A percentile compares a stretch with the other conserved stretches of the same genome.
Evolutionary conservation across 2,113 vertebrate species (phyloP).

Genomic region (Corvus hawaiiensis): DNA sequence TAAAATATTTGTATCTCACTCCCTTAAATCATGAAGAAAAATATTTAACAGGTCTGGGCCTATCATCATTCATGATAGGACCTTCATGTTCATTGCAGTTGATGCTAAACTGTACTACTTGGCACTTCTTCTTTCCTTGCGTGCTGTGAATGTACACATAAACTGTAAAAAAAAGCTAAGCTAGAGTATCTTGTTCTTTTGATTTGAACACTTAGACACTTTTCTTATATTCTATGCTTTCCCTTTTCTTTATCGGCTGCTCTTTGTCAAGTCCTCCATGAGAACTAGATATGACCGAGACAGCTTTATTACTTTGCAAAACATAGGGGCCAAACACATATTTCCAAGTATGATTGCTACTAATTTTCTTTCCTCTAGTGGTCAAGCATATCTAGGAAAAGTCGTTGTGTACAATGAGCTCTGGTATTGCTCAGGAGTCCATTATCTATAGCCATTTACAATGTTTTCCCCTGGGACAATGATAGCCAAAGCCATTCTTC

Average conservation of each 20-base stretch:
- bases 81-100: not conserved
- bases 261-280: not conserved
- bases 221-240: not conserved
- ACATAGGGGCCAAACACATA: not conserved
- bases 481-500: not conserved
- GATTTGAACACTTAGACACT: not conserved
- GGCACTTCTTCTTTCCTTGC: not conserved
- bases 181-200: not conserved
- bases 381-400: not conserved
- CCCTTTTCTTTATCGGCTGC: not conserved
- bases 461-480: not conserved
- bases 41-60: not conserved
- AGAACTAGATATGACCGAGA: not conserved
- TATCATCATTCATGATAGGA: not conserved
- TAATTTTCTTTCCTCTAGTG: not conserved
- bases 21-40: constrained; percentile 15
- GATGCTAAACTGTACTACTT: not conserved
- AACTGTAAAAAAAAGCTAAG: not conserved
- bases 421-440: constrained; percentile 14
- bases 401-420: not conserved
- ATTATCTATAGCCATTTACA: constrained; percentile 1
- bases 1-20: constrained; percentile 4
- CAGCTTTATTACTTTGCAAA: constrained; percentile 16
- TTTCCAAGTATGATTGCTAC: constrained; percentile 5
- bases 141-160: not conserved